A percentile compares a stretch with the other conserved stretches of the same genome.
Evolutionary conservation across 2,888 invertebrate species (phyloP).

Genomic region (Pegoplata infirma): DNA sequence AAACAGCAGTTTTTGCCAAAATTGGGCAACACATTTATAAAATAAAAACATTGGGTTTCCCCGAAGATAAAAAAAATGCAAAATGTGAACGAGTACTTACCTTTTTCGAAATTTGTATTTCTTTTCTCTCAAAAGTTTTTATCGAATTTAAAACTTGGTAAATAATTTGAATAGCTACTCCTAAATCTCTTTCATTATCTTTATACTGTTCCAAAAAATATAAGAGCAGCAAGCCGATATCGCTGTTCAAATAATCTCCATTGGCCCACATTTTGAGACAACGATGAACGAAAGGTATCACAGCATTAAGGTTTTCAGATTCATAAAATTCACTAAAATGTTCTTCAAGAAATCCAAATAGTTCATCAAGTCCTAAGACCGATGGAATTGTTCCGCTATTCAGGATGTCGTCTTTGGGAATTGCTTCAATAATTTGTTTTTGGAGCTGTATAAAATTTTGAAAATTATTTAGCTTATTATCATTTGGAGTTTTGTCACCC

Average conservation of each 20-base stretch:
- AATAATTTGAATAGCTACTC: slow-evolving; percentile 51
- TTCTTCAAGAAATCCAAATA: slow-evolving; percentile 37
- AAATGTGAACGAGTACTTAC: slow-evolving; percentile 12
- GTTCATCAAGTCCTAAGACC: not conserved
- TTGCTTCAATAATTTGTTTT: not conserved
- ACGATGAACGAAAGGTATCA: slow-evolving; percentile 45
- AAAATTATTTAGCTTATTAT: not conserved
- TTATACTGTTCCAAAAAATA: slow-evolving; percentile 29
- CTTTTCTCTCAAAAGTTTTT: not conserved
- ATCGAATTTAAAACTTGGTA: slow-evolving; percentile 51
- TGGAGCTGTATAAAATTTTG: slow-evolving; percentile 24
- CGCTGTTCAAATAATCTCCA: not conserved
- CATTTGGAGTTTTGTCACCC: not conserved
- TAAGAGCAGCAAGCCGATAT: slow-evolving; percentile 7
- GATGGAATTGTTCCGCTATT: not conserved
- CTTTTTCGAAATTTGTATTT: slow-evolving; percentile 17
- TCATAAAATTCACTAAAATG: slow-evolving; percentile 48
- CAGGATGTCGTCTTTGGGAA: not conserved
- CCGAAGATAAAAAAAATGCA: not conserved
- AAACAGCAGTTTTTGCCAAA: too few relatives aligned
- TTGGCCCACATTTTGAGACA: slow-evolving; percentile 30
- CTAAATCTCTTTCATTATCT: slow-evolving; percentile 29
- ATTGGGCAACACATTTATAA: not conserved
- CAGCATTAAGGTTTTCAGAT: slow-evolving; percentile 5
- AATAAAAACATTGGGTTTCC: not conserved